Evolutionary conservation across 2,113 vertebrate genomes (phyloP), one percentile per base, ranked within the genome.

Genomic region (Emydura subglobosa): DNA sequence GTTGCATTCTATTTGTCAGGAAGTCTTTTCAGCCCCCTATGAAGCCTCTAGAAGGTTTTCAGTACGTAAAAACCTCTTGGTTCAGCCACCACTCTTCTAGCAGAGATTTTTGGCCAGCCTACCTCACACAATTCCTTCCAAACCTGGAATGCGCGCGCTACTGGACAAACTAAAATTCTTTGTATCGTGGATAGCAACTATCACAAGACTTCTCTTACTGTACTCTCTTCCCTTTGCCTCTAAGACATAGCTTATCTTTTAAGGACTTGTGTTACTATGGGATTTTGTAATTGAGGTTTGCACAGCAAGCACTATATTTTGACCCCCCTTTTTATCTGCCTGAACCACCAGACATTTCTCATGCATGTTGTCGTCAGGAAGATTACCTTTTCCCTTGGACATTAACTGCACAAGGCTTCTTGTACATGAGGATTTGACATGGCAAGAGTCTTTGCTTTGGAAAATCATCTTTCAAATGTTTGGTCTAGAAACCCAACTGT

Each of bases 321-420:
- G 51, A 88, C 83, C 55, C 5, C 53, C 5, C 79, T 21, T 19
- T n/a, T 29, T 25, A 1, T 4, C 4, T 57, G 55, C 83, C 55
- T 10, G 21, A 10, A 83, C 47, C 29, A 65, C 1, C 16, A 22
- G 90, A 19, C 44, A 90, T 82, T 84, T 83, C 51, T 84, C 72
- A 86, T 54, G 34, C 0, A 0, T 0, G 0, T 39, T 53, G 39
- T 83, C 34, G 25, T 31, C 17, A 59, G 74, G 57, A 90, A 57
- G 27, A 88, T 16, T 5, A 19, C 72, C 72, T 7, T 78, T 93
- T 29, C 6, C 53, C 72, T 42, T 85, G 14, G 25, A 27, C 55
- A 53, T 50, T 85, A 85, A 89, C 21, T 86, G 53, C 17, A 47
- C 6, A 50, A 95, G 79, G 86, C 24, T 74, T 51, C 79, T 9